A percentile compares a stretch with the other conserved stretches of the same genome.
These are phyloP conservation scores for Aspidiotus rigidus DNA, from an alignment of 2,888 invertebrate species.

Conservation along the genomic window DNA sequence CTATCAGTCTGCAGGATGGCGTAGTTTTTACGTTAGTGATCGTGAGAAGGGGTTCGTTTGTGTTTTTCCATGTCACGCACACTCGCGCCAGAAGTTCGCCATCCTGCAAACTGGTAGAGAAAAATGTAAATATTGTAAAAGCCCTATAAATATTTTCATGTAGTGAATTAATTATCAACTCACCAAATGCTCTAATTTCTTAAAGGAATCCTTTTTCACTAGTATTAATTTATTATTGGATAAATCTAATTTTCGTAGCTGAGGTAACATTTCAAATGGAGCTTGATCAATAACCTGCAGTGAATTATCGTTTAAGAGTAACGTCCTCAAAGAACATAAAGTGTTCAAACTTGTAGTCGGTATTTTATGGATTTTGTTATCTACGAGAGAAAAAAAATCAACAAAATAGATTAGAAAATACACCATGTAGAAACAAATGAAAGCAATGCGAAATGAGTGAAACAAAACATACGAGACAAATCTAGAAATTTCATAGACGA, in stretches of 20 bases:
- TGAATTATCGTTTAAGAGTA: constrained; percentile 65
- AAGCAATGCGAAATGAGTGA: neutral
- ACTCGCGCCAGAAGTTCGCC: no score
- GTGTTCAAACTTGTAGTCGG: constrained; percentile 56
- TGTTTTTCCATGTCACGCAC: no score
- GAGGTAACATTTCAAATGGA: constrained; percentile 59
- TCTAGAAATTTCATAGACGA: constrained; percentile 65
- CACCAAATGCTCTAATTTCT: constrained; percentile 37
- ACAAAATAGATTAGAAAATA: no score
- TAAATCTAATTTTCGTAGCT: constrained; percentile 64
- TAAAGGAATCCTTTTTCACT: constrained; percentile 48
- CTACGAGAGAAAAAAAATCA: constrained; percentile 35
- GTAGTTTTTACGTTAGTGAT: no score
- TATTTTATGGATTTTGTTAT: constrained; percentile 63
- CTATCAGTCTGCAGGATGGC: no score
- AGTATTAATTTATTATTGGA: constrained; percentile 63
- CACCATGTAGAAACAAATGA: neutral
- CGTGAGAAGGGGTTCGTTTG: no score
- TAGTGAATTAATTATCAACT: constrained; percentile 7
- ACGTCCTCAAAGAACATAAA: constrained; percentile 56
- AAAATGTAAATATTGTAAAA: no score
- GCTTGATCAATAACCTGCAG: constrained; percentile 57
- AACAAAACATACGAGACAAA: constrained; percentile 48
- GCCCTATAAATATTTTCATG: neutral
- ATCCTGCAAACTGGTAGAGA: no score